These are phyloP conservation scores for Clarias fuscus DNA, from an alignment of 2,797 vertebrate species.

Conservation along the genomic window DNA sequence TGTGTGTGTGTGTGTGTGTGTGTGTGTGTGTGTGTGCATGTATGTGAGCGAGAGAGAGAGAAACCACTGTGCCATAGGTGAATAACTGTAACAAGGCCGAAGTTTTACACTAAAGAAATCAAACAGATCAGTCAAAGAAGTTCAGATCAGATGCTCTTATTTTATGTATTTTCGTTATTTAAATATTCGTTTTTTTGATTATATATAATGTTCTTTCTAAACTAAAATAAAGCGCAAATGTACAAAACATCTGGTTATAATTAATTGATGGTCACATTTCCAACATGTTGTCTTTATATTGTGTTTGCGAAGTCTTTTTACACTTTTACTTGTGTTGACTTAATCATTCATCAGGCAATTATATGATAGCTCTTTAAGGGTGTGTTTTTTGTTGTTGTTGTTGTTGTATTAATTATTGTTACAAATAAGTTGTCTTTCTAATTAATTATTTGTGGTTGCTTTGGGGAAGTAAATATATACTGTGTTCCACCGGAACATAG, in stretches of 20 bases:
- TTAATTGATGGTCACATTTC: not conserved
- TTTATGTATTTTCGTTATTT: conserved; percentile 44
- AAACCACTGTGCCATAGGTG: conserved; percentile 51
- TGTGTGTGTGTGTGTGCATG: not conserved
- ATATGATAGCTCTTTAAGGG: not conserved
- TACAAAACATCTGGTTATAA: not conserved
- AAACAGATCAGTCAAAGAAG: conserved; percentile 19
- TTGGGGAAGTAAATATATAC: not conserved
- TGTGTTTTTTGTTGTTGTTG: not conserved
- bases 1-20: not conserved
- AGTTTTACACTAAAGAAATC: conserved; percentile 42
- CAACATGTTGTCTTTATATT: not conserved
- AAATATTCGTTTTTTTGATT: not conserved
- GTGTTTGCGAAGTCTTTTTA: not conserved
- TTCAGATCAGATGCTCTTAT: conserved; percentile 28
- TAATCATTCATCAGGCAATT: conserved; percentile 18
- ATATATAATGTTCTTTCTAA: not conserved
- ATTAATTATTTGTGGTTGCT: not conserved
- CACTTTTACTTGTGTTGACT: not conserved
- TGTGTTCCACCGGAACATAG: not conserved
- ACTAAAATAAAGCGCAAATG: not conserved
- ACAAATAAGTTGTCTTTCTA: not conserved
- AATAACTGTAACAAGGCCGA: conserved; percentile 11
- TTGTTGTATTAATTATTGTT: not conserved
- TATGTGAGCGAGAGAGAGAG: not conserved